Percentiles rank a stretch among this genome's conserved stretches.
Evolutionary conservation across 2,888 invertebrate genomes (phyloP).

Genomic region (Marasmarcha lunaedactyla): DNA sequence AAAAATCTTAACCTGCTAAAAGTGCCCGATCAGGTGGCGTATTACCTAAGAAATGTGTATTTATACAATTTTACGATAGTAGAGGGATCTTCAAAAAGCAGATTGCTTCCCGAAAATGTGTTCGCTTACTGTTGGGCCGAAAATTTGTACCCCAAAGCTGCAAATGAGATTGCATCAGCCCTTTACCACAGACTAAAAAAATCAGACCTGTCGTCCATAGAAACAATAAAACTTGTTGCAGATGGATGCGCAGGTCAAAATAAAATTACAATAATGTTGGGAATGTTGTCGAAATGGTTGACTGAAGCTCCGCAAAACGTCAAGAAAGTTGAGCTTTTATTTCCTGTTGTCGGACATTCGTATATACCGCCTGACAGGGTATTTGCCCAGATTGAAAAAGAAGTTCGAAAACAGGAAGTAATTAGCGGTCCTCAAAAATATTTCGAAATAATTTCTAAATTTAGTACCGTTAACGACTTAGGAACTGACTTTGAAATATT

Average conservation of each 20-base stretch:
- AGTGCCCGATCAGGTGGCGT: too few species aligned
- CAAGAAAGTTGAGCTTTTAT: slow-evolving; percentile 12
- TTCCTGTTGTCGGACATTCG: slow-evolving; percentile 15
- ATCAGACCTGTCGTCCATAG: neutral
- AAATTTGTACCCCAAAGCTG: neutral
- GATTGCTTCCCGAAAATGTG: slow-evolving; percentile 6
- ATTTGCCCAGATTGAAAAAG: slow-evolving; percentile 11
- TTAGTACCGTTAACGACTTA: too few species aligned
- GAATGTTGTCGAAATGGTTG: slow-evolving; percentile 19
- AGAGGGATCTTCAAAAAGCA: slow-evolving; percentile 8
- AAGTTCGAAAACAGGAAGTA: slow-evolving; percentile 5
- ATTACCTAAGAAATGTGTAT: too few species aligned
- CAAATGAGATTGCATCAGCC: too few species aligned
- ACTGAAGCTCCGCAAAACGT: slow-evolving; percentile 11
- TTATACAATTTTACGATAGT: slow-evolving; percentile 11
- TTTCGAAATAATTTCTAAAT: too few species aligned
- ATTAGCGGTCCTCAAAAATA: slow-evolving; percentile 7
- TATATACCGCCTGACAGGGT: slow-evolving; percentile 12
- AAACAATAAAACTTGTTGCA: neutral
- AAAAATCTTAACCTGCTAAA: slow-evolving; percentile 12
- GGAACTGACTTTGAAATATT: slow-evolving; percentile 11
- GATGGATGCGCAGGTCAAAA: too few species aligned
- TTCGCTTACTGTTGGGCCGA: slow-evolving; percentile 5
- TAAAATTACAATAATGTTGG: too few species aligned
- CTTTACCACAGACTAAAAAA: neutral